Base-by-base conservation (phyloP, 2,113 vertebrate genomes). In the Callocephalon fimbriatum region DNA sequence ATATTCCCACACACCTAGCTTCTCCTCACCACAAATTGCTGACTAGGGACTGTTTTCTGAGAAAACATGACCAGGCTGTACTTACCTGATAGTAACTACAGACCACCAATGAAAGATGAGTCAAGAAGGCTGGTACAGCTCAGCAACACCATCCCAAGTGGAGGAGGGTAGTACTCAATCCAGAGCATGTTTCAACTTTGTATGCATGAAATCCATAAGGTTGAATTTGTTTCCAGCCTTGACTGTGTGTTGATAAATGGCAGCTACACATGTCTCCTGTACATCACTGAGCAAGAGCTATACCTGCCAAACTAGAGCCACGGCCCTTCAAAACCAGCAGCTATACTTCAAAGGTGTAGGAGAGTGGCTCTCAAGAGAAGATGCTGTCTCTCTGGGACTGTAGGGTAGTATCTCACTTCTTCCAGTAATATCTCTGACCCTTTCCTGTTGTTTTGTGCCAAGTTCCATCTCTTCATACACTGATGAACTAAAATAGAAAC, bases 141-240 rank as follows among this genome's bases (percentile, higher is more conserved):
- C 66, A 47, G 16, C 0, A 0, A 4, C 16, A 58, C 10, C 10
- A 7, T 56, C n/a, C 31, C 45, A 37, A 40, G 19, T 6, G 3
- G 37, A 51, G 47, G 45, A 56, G 61, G 27, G 9, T 27, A 62
- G 3, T 22, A 32, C 35, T 51, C 29, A 20, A 1, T 45, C 63
- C 50, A 31, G 23, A 73, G 17, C 31, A 35, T 9, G 8, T 61
- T 81, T 81, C 47, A 71, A 1, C 23, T 72, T 42, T 4, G 4
- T 21, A 12, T 16, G 16, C 17, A 13, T 35, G 7, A 20, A 62
- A 89, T 50, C 27, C 26, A 0, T 15, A 40, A 23, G 2, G 4
- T 4, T 75, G 56, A 53, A 42, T 90, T 77, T 74, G 11, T 63
- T 32, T 62, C 50, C 31, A 63, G n/a, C 50, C 50, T 58, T 35